Conservation (phyloP, 37 sponge, comb jelly and placozoan species). For the Halisarca cf. caerulea region DNA sequence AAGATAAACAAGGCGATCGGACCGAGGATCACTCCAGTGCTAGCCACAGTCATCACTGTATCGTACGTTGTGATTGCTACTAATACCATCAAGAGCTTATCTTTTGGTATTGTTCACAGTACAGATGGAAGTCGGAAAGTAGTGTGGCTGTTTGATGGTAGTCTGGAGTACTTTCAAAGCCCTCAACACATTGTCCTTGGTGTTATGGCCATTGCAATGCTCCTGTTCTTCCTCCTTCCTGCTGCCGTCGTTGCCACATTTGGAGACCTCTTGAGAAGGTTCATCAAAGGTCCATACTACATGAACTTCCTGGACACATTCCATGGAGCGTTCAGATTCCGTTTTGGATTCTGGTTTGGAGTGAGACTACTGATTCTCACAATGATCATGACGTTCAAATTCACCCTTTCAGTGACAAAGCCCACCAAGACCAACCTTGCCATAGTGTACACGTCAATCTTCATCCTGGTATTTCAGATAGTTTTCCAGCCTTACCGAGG, state of each 20-base stretch:
- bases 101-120: neutral
- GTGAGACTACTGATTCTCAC: neutral
- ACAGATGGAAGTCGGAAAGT: neutral
- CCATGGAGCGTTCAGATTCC: neutral
- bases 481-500: neutral
- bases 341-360: slow-evolving; percentile 22
- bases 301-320: slow-evolving; percentile 24
- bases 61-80: slow-evolving; percentile 17
- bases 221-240: slow-evolving; percentile 24
- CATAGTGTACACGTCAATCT: neutral
- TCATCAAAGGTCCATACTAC: slow-evolving; percentile 10
- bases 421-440: neutral
- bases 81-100: neutral
- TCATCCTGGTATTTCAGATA: neutral
- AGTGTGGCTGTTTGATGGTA: slow-evolving; percentile 34
- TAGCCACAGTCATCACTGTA: slow-evolving; percentile 35
- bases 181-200: slow-evolving; percentile 25
- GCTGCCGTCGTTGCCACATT: neutral
- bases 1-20: slow-evolving; percentile 4
- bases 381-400: neutral
- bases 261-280: slow-evolving; percentile 19
- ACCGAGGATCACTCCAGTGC: slow-evolving; percentile 30
- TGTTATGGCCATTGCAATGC: neutral
- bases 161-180: slow-evolving; percentile 8
- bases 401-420: neutral